Evolutionary conservation across 2,797 vertebrate genomes (phyloP), one percentile per base, ranked within the genome.

Genomic region (Hemitrygon akajei): DNA sequence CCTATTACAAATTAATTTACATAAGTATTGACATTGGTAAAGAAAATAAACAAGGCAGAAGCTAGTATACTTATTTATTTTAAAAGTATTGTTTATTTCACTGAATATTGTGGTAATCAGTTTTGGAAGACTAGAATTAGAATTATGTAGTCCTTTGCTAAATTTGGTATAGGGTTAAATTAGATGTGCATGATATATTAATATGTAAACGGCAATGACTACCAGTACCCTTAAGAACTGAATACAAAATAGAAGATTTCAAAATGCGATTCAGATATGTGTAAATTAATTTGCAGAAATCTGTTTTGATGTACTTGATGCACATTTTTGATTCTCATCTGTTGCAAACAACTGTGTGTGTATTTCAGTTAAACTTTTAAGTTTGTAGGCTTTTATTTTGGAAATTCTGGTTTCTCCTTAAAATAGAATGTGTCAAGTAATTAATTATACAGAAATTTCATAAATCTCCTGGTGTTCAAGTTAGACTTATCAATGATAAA

Each of bases 381-480:
- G 18, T 89, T 89, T 66, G 63, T 92, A 30, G 37, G 25, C 5
- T 93, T 89, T 73, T 71, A 27, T 73, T 71, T 93, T 76, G 37
- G 37, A 66, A 9, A 30, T 47, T 16, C 7, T 76, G 69, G 14
- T 93, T 76, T 92, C 10, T 34, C 27, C 40, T 14, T 75, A 84
- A 58, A 84, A 27, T 34, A 56, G 37, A 56, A 30, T 1, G 1
- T 47, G 16, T 34, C 71, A 47, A 20, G 37, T 91, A 71, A 80
- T 80, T 86, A 86, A 76, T 96, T 96, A 96, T 96, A 96, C 96
- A 96, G 96, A 96, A 96, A 95, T 96, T 97, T 97, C 96, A 96
- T 96, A 97, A 97, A 97, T 97, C 95, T 96, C 97, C 96, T 96
- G 97, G 97, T 97, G 97, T 95, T 96, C 96, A 97, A 97, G 97